phyloP scores from a whole-genome alignment of 2,797 vertebrate species.

The Enteromius unitaeniatus region DNA sequence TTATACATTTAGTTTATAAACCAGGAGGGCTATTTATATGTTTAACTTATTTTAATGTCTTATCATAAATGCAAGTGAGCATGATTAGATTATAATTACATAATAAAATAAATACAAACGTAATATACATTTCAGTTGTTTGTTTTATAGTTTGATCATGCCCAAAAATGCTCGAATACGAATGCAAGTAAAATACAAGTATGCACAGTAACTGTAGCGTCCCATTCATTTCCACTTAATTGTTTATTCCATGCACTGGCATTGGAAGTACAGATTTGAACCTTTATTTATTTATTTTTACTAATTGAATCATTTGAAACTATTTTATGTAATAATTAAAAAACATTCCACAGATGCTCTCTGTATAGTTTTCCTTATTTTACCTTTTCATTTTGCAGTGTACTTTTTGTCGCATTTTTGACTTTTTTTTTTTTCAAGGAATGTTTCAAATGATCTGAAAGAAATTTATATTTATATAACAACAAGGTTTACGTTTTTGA shows the following conservation, averaged over 20 bases:
- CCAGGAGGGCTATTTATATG: neutral
- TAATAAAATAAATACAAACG: neutral
- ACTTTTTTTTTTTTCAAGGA: neutral
- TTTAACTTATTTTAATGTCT: neutral
- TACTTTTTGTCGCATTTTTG: neutral
- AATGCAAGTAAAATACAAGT: neutral
- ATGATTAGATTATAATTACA: neutral
- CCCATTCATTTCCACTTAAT: neutral
- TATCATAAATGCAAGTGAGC: neutral
- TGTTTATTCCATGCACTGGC: neutral
- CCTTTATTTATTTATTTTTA: neutral
- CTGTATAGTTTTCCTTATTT: neutral
- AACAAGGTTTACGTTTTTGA: neutral
- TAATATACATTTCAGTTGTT: neutral
- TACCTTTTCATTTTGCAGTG: neutral
- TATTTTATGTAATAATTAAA: neutral
- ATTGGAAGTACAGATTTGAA: neutral
- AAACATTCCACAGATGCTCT: neutral
- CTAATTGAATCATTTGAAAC: neutral
- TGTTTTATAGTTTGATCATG: neutral
- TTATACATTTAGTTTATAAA: neutral
- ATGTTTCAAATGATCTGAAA: slow-evolving; percentile 1
- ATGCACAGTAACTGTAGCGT: neutral
- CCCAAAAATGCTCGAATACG: neutral
- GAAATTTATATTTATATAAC: neutral